A percentile compares a stretch with the other conserved stretches of the same genome.
These are phyloP conservation scores for Caenorhabditis sp. DNA, from an alignment of 2,888 invertebrate genomes.

Conservation along the genomic window DNA sequence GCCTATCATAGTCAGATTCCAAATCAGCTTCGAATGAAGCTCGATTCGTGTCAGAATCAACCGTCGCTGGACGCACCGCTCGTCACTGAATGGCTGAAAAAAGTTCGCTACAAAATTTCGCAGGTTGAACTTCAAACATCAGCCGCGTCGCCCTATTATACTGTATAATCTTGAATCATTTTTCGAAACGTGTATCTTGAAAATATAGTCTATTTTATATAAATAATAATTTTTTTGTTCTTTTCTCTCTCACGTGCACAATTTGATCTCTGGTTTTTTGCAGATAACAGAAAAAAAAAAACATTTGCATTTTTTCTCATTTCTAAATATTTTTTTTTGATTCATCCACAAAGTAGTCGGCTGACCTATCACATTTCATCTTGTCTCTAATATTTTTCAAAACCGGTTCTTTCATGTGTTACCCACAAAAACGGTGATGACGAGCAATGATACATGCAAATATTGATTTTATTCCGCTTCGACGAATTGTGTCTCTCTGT, in stretches of 20 bases:
- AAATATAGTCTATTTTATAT: neutral
- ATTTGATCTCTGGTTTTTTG: constrained; percentile 7
- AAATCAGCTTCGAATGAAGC: constrained; percentile 69
- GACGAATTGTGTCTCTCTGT: constrained; percentile 1
- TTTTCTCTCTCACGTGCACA: neutral
- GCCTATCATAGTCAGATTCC: constrained; percentile 84
- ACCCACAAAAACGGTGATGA: neutral
- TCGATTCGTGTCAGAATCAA: constrained; percentile 87
- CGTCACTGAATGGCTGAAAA: constrained; percentile 80
- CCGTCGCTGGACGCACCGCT: constrained; percentile 74
- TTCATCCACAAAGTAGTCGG: too few relatives aligned
- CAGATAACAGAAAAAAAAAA: neutral
- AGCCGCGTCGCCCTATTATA: constrained; percentile 87
- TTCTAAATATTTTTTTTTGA: neutral
- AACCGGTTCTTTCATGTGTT: constrained; percentile 18
- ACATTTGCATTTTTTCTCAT: constrained; percentile 1
- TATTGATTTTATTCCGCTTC: constrained; percentile 6
- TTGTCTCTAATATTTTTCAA: constrained; percentile 4
- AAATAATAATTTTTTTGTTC: constrained; percentile 8
- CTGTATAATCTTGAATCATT: constrained; percentile 48
- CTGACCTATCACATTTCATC: neutral
- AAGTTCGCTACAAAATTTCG: constrained; percentile 95
- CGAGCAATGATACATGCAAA: neutral
- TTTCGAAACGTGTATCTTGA: neutral
- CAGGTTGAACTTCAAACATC: constrained; percentile 93